phyloP scores from a whole-genome alignment of 1,140 invertebrate genomes.

The Ptiloglossa arizonensis region DNA sequence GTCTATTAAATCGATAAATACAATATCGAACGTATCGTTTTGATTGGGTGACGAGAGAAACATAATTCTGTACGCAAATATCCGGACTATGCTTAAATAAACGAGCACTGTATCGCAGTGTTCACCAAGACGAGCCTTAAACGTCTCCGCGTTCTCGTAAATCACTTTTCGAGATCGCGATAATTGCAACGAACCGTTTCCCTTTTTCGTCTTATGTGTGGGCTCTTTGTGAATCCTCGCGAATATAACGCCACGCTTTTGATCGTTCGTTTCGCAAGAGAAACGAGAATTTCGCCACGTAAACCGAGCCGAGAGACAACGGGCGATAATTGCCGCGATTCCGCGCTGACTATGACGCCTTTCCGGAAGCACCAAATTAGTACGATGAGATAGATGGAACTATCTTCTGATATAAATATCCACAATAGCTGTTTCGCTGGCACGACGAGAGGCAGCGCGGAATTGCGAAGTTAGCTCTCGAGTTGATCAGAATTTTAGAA shows the following conservation, averaged over 20 bases:
- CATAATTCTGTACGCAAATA: too few species aligned
- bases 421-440: conserved; percentile 45
- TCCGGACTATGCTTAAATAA: too few species aligned
- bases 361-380: conserved; percentile 70
- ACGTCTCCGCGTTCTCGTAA: too few species aligned
- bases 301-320: conserved; percentile 34
- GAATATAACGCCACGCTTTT: conserved; percentile 1
- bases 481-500: neutral
- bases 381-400: conserved; percentile 67
- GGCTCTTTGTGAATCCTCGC: neutral
- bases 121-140: too few species aligned
- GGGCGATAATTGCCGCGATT: conserved; percentile 56
- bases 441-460: neutral
- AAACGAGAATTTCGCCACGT: conserved; percentile 45
- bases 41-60: too few species aligned
- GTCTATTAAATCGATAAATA: too few species aligned
- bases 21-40: too few species aligned
- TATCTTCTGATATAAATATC: conserved; percentile 69
- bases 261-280: conserved; percentile 12
- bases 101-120: too few species aligned
- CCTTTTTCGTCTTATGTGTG: neutral
- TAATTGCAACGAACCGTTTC: too few species aligned
- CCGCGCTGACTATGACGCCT: conserved; percentile 56
- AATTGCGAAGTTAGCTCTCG: conserved; percentile 22
- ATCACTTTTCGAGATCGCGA: too few species aligned